Base-by-base conservation (phyloP, 2,113 vertebrate genomes). In the Isichthys henryi region DNA sequence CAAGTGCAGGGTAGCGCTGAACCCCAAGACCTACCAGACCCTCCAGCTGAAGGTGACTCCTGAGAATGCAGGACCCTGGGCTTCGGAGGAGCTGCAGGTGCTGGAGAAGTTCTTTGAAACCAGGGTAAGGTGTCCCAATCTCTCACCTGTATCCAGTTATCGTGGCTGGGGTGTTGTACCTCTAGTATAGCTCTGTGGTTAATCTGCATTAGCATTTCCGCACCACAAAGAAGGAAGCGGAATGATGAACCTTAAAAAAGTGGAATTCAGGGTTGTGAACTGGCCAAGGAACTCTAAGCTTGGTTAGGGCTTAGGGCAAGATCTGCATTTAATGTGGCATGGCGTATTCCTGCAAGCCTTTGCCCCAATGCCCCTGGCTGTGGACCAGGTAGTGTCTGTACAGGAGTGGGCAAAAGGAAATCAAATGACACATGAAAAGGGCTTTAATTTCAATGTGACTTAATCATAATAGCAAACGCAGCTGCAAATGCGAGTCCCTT, bases 41-140 rank as follows among this genome's bases (percentile, higher is more conserved):
- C 95, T 99, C 93, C 98, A 99, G 93, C 96, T 99, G 84, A 99
- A 99, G 96, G 98, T 99, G 92, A 98, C 98, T 85, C 98, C 98
- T 74, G 98, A 99, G 94, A 99, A 99, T 90, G 93, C 98, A 66
- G 98, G 97, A 74, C 97, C 98, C 66, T 99, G 98, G 98, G 98
- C 98, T 91, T 97, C 97, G 10, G 98, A 99, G 89, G 98, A 99
- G 92, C 96, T 99, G 89, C 98, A 99, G 92, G 97, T 99, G 93
- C 93, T 99, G 91, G 98, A 99, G 94, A 99, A 98, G 93, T 99
- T 99, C 95, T 99, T 99, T 92, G 98, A 99, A 94, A 99, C 97
- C 50, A 96, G 98, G 94, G 98, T 99, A 74, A 17, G 15, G 31
- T 17, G 15, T 43, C 31, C 74, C 35, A 43, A 43, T 17, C 13